A percentile compares a stretch with the other conserved stretches of the same genome.
These are phyloP conservation scores for Metopolophium dirhodum DNA, from an alignment of 1,140 invertebrate species.

Conservation along the genomic window DNA sequence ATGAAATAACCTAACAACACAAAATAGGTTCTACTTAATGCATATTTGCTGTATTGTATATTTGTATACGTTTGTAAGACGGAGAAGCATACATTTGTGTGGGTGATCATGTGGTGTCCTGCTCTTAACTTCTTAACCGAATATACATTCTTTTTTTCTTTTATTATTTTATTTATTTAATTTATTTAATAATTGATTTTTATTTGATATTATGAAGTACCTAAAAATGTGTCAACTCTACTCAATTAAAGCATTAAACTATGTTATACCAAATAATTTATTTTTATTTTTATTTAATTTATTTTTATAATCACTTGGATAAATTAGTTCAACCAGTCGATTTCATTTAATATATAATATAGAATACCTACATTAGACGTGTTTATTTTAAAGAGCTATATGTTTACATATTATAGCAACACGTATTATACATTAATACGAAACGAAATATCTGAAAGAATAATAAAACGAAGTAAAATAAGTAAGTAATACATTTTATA, in stretches of 20 bases:
- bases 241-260: not conserved
- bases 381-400: not conserved
- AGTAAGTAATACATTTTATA: not conserved
- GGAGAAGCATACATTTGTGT: not conserved
- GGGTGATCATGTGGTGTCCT: not conserved
- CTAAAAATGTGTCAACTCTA: not conserved
- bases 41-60: not conserved
- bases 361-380: not conserved
- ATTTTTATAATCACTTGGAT: not conserved
- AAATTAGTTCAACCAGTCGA: not conserved
- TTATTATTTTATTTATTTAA: too few species aligned
- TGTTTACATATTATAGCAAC: not conserved
- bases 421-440: not conserved
- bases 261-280: not conserved
- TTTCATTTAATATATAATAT: not conserved
- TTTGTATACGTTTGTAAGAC: not conserved
- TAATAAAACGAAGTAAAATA: not conserved
- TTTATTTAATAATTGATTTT: not conserved
- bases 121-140: not conserved
- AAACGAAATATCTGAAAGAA: not conserved
- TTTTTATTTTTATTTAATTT: not conserved
- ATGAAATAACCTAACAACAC: not conserved
- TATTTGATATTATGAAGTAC: not conserved
- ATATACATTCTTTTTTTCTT: not conserved
- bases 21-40: not conserved